Conservation (phyloP, 2,888 invertebrate genomes). For the Orchestes rusci region DNA sequence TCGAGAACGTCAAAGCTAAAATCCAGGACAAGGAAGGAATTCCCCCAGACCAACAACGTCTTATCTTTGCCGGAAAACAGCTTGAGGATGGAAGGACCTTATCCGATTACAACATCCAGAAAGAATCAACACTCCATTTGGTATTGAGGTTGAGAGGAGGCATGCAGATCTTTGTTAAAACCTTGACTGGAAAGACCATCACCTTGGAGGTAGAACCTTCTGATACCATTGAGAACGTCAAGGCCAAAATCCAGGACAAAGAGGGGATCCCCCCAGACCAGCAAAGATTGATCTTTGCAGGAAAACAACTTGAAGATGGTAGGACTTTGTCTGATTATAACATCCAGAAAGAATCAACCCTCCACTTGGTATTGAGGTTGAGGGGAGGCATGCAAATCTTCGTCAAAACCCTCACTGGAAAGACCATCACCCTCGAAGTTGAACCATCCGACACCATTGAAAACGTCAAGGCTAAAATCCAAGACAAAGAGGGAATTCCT, state of each 20-base stretch:
- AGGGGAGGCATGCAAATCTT: too few relatives aligned
- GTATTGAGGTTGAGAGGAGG: constrained; percentile 17
- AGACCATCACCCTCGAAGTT: too few relatives aligned
- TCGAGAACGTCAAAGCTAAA: constrained; percentile 57
- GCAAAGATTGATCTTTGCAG: constrained; percentile 51
- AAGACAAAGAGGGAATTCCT: too few relatives aligned
- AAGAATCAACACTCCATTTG: constrained; percentile 59
- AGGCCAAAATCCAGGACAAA: constrained; percentile 52
- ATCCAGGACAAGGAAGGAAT: constrained; percentile 67
- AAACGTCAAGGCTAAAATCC: too few relatives aligned
- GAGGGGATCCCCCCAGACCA: constrained; percentile 53
- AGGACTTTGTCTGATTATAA: constrained; percentile 86
- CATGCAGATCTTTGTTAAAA: constrained; percentile 55
- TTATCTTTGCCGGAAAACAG: constrained; percentile 60
- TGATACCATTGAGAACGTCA: constrained; percentile 58
- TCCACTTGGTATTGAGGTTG: constrained; percentile 16
- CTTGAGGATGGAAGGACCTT: constrained; percentile 81
- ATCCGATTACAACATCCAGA: constrained; percentile 91
- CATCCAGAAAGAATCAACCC: constrained; percentile 85
- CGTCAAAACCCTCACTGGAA: too few relatives aligned
- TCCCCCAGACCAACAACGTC: constrained; percentile 52
- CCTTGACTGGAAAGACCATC: constrained; percentile 53
- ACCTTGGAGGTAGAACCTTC: constrained; percentile 51
- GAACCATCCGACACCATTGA: too few relatives aligned
- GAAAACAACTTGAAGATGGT: constrained; percentile 78